Evolutionary conservation across 2,797 vertebrate genomes (phyloP).

Genomic region (Urocyon cinereoargenteus): DNA sequence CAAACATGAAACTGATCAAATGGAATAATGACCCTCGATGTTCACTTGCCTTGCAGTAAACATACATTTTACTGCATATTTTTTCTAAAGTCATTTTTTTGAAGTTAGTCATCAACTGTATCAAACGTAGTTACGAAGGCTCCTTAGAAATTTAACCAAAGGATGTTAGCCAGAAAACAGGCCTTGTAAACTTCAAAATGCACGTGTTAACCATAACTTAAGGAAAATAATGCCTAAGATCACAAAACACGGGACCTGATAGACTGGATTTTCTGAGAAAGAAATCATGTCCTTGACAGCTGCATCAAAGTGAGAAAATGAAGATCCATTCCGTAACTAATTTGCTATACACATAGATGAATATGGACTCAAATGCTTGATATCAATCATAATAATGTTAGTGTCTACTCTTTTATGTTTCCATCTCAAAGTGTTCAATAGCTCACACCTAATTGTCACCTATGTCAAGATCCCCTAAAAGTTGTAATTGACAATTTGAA

Average conservation of each 20-base stretch:
- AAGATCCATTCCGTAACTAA: constrained; percentile 48
- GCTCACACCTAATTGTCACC: constrained; percentile 44
- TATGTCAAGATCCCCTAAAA: constrained; percentile 53
- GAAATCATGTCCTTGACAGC: constrained; percentile 16
- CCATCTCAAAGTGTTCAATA: constrained; percentile 31
- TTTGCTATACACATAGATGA: not conserved
- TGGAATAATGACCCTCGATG: not conserved
- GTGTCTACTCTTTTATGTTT: constrained; percentile 37
- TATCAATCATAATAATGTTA: constrained; percentile 60
- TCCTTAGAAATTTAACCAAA: constrained; percentile 51
- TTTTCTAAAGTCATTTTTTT: constrained; percentile 46
- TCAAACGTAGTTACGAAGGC: constrained; percentile 2
- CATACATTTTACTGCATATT: not conserved
- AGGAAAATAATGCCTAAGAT: constrained; percentile 39
- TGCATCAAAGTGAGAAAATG: constrained; percentile 44
- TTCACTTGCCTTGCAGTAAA: not conserved
- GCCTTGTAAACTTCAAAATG: constrained; percentile 33
- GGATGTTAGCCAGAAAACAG: not conserved
- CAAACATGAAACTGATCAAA: not conserved
- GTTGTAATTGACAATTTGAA: constrained; percentile 52
- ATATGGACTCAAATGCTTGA: constrained; percentile 25
- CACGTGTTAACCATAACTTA: not conserved
- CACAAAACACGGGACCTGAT: constrained; percentile 8
- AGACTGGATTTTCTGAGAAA: constrained; percentile 33
- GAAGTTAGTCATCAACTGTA: constrained; percentile 6